A percentile compares a stretch with the other conserved stretches of the same genome.
Evolutionary conservation across 2,888 invertebrate genomes (phyloP).

Genomic region (Lycia hirtaria): DNA sequence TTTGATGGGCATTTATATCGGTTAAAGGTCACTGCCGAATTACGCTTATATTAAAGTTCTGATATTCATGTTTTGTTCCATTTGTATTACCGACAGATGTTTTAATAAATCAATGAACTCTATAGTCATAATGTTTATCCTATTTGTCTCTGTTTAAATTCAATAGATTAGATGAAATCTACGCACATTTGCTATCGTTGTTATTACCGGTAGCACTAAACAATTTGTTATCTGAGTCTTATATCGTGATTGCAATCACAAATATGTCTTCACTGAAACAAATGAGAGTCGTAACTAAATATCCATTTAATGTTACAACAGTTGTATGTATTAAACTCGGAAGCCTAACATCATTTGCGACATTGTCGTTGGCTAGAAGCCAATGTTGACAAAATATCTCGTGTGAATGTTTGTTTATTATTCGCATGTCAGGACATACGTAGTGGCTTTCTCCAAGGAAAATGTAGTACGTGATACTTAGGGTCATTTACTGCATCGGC

Average conservation of each 20-base stretch:
- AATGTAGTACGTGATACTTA: slow-evolving; percentile 12
- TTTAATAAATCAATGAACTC: slow-evolving; percentile 8
- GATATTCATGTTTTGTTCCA: slow-evolving; percentile 27
- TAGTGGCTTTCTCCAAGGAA: slow-evolving; percentile 18
- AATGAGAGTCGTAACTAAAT: slow-evolving; percentile 26
- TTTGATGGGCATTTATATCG: slow-evolving; percentile 28
- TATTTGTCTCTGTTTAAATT: slow-evolving; percentile 9
- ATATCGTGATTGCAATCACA: slow-evolving; percentile 23
- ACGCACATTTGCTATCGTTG: slow-evolving; percentile 6
- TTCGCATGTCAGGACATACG: slow-evolving; percentile 33
- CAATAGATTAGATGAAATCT: slow-evolving; percentile 19
- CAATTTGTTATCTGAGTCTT: slow-evolving; percentile 23
- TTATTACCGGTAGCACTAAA: slow-evolving; percentile 21
- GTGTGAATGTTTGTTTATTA: slow-evolving; percentile 39
- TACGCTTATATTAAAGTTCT: slow-evolving; percentile 17
- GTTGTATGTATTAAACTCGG: slow-evolving; percentile 8
- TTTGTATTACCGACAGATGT: slow-evolving; percentile 6
- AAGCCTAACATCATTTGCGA: slow-evolving; percentile 35
- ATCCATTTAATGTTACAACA: slow-evolving; percentile 16
- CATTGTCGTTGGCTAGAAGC: slow-evolving; percentile 44
- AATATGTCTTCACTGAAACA: slow-evolving; percentile 20
- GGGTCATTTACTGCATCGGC: slow-evolving; percentile 20
- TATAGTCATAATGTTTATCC: neutral
- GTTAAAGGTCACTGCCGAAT: slow-evolving; percentile 29
- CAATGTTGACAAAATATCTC: slow-evolving; percentile 48